Conservation (phyloP, 2,797 vertebrate species). For the Spinus olivaceus region DNA sequence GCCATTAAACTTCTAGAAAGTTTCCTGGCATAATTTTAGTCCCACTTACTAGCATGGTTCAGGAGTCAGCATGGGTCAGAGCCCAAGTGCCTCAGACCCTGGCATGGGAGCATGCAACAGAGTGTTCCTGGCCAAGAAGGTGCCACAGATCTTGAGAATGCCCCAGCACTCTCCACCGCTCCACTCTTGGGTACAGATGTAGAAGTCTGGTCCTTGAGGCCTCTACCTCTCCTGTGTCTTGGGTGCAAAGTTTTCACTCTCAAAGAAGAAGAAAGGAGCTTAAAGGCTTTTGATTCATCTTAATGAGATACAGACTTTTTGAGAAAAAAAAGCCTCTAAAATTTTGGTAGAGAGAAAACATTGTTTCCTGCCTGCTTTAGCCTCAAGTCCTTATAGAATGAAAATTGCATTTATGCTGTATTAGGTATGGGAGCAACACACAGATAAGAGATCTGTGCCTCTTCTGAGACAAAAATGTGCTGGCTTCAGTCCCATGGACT, state of each 20-base stretch:
- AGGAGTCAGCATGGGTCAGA: background rate
- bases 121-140: background rate
- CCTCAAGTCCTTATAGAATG: slow-evolving; percentile 11
- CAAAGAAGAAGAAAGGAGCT: background rate
- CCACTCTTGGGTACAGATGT: background rate
- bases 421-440: background rate
- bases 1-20: background rate
- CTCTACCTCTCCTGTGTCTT: background rate
- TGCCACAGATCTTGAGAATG: background rate
- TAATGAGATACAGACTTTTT: background rate
- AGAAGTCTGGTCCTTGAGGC: background rate
- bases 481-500: background rate
- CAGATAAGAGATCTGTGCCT: slow-evolving; percentile 3
- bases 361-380: slow-evolving; percentile 7
- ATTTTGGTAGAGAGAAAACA: background rate
- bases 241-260: background rate
- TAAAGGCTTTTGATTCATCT: background rate
- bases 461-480: background rate
- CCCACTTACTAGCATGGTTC: background rate
- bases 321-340: background rate
- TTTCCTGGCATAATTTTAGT: background rate
- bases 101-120: background rate
- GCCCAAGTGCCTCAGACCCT: background rate
- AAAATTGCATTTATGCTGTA: background rate
- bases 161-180: background rate